A percentile compares a stretch with the other conserved stretches of the same genome.
Evolutionary conservation across 1,140 invertebrate species (phyloP).

Genomic region (Hormaphis cornu): DNA sequence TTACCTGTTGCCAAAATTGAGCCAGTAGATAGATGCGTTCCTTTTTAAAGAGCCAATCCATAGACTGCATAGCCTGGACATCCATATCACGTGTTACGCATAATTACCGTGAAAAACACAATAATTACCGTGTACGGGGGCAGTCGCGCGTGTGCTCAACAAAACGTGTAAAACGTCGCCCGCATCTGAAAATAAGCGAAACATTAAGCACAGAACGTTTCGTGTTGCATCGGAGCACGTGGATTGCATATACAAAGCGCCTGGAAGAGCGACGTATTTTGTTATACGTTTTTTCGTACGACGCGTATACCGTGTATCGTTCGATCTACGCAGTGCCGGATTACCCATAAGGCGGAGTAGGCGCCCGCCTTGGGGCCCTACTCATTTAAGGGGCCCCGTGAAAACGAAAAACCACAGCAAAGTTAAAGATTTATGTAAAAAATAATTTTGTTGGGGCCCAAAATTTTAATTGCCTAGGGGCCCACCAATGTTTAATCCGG

Average conservation of each 20-base stretch:
- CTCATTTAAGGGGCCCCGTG: too few relatives aligned
- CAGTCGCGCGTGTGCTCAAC: background rate
- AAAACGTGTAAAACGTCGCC: background rate
- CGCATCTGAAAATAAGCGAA: background rate
- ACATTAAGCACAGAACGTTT: slow-evolving; percentile 58
- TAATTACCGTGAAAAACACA: slow-evolving; percentile 33
- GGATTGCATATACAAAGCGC: slow-evolving; percentile 28
- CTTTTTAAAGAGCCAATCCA: slow-evolving; percentile 92
- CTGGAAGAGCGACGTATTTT: background rate
- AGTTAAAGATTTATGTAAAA: too few relatives aligned
- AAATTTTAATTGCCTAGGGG: too few relatives aligned
- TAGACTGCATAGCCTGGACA: slow-evolving; percentile 76
- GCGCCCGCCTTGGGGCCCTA: too few relatives aligned
- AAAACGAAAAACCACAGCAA: too few relatives aligned
- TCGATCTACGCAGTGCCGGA: too few relatives aligned
- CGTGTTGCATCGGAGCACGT: slow-evolving; percentile 38
- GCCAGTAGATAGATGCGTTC: slow-evolving; percentile 82
- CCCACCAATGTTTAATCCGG: too few relatives aligned
- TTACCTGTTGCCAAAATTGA: slow-evolving; percentile 90
- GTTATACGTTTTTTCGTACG: background rate
- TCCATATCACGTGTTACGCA: slow-evolving; percentile 43
- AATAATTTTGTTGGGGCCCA: too few relatives aligned
- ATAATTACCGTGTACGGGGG: slow-evolving; percentile 38
- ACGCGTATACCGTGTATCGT: too few relatives aligned
- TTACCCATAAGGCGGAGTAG: too few relatives aligned